These are phyloP conservation scores for Cherax quadricarinatus DNA, from an alignment of 1,140 invertebrate species.

Conservation along the genomic window DNA sequence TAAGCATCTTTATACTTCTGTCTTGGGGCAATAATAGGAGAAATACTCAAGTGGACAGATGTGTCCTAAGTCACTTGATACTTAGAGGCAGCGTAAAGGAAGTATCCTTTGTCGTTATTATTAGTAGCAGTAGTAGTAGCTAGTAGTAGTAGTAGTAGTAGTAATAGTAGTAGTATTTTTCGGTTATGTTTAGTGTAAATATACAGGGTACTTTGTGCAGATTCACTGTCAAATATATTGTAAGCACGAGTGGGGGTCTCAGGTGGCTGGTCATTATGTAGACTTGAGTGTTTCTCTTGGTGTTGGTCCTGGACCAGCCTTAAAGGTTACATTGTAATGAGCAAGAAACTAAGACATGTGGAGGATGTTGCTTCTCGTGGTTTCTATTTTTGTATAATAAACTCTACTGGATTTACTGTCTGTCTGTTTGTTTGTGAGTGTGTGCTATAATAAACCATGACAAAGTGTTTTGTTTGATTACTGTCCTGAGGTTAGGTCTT, in stretches of 20 bases:
- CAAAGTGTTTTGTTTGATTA: neutral
- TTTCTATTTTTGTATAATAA: slow-evolving; percentile 22
- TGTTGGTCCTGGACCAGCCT: neutral
- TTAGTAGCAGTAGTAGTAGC: too few species aligned
- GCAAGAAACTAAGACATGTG: neutral
- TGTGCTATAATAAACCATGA: neutral
- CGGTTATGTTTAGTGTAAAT: too few species aligned
- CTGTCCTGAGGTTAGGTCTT: neutral
- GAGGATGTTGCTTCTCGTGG: neutral
- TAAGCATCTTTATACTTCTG: slow-evolving; percentile 2
- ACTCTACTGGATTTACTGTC: neutral
- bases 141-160: too few species aligned
- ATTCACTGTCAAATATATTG: too few species aligned
- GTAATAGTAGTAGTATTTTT: too few species aligned
- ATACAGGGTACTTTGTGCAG: too few species aligned
- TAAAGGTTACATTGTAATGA: neutral
- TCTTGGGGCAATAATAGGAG: neutral
- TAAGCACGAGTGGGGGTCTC: too few species aligned
- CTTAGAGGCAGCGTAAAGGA: too few species aligned
- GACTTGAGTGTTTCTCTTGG: neutral
- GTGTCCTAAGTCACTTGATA: neutral
- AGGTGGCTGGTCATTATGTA: neutral
- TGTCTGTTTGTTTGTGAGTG: slow-evolving; percentile 11
- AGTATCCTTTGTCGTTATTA: too few species aligned
- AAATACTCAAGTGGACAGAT: neutral